Base-by-base conservation (phyloP, 2,113 vertebrate species). In the Andinoacara biseriatus region DNA sequence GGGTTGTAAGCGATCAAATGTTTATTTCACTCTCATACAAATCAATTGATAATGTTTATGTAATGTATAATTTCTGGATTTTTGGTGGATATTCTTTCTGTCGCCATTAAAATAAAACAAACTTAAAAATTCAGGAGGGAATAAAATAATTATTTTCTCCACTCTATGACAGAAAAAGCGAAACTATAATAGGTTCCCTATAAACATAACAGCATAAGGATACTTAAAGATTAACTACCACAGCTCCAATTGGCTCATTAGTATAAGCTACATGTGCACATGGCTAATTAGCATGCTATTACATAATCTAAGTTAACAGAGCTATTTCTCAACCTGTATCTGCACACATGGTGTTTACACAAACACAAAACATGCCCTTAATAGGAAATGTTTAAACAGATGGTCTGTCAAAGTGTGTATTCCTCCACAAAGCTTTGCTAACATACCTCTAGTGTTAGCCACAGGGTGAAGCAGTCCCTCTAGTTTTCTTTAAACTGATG, bases 351-450 rank as follows among this genome's bases (percentile, higher is more conserved):
- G 67, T 72, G 67, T 72, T 72, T 52, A 52, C 46, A 52, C 46
- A 31, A 52, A 26, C 43, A 72, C 46, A 72, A 72, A 72, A 72
- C 67, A 72, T 72, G 67, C 17, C 26, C 26, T 72, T 72, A 72
- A 52, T 72, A 72, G 43, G 46, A 72, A 72, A 31, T 72, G 26
- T 72, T 72, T 72, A 31, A 72, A 72, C 67, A 54, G 46, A 72
- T 72, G 67, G 67, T 11, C 6, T 31, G 46, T 72, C 52, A 31
- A 72, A 72, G 24, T 72, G 43, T 31, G 15, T 31, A 20, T 52
- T 52, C 15, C 43, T 31, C 26, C 65, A 52, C 43, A 72, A 72
- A 52, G 43, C 46, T 54, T 72, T 72, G 67, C 67, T 72, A 72
- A 72, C 67, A 72, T 72, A 14, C 43, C 46, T 52, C 46, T 10